Base-by-base conservation (phyloP, 1,140 invertebrate genomes). In the Hylyphantes graminicola region DNA sequence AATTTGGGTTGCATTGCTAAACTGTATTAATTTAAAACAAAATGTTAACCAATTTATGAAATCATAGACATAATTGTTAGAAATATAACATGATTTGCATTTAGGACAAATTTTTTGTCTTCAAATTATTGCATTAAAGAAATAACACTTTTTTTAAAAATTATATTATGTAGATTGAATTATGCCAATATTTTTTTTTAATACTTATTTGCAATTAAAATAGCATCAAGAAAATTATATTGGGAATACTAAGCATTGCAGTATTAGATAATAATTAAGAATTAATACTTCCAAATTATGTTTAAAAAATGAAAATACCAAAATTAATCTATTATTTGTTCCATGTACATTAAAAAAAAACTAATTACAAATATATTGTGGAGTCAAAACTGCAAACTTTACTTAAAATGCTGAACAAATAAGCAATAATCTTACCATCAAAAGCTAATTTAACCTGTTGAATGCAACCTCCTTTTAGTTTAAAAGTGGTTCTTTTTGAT, bases 371-470 rank as follows among this genome's bases (percentile, higher is more conserved):
- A 67, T 67, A 8, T 4, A 17, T 67, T 67, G 12, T 17, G 64
- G 11, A 67, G 3, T 17, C 15, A 21, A n/a, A 67, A n/a, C 2
- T 12, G 11, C 15, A 12, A 12, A 35, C 15, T 35, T 67, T 67
- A 21, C 2, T 12, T 12, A 17, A 17, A 67, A 17, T 3, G 2
- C 11, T 67, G 57, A 2, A 67, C 1, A 67, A 17, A 17, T 67
- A 21, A 67, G 12, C 15, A 75, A 13, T 17, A 57, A 35, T 15
- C 59, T 63, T 76, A 76, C 74, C 74, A 76, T 61, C 17, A 63
- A 53, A 51, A 63, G 57, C 8, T 50, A 3, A 64, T 64, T n/a
- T 51, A 11, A 76, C 17, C 53, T 76, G 57, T n/a, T 50, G 13
- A 59, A 76, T 63, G 19, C 2, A 51, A 6, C 11, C 50, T 48